Percentiles rank a stretch among this genome's conserved stretches.
These are phyloP conservation scores for Drosophila hydei DNA, from an alignment of 1,140 invertebrate species.

Conservation along the genomic window DNA sequence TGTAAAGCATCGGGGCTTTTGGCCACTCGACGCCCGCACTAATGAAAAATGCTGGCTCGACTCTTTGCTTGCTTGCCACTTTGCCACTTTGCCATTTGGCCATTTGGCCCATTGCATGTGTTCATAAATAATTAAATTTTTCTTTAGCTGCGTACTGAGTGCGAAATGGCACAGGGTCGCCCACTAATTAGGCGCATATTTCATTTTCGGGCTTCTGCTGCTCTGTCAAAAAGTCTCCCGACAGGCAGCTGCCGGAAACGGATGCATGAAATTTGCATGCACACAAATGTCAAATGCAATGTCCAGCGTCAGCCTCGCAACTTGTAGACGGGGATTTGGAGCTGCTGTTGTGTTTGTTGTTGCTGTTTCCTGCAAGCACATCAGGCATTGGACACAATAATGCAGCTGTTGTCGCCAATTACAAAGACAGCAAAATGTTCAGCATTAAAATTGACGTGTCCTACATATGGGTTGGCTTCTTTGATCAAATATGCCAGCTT, in stretches of 20 bases:
- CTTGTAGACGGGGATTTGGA: constrained; percentile 1
- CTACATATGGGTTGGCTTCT: neutral
- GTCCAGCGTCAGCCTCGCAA: neutral
- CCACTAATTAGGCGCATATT: constrained; percentile 72
- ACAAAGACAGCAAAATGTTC: constrained; percentile 28
- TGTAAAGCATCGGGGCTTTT: constrained; percentile 57
- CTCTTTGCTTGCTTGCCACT: constrained; percentile 27
- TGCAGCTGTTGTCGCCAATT: constrained; percentile 66
- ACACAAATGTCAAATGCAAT: constrained; percentile 38
- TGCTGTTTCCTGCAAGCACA: constrained; percentile 45
- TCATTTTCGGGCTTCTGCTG: constrained; percentile 37
- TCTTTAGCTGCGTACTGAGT: constrained; percentile 38
- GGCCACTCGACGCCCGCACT: constrained; percentile 51
- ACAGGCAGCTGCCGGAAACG: constrained; percentile 29
- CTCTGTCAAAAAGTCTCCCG: constrained; percentile 37
- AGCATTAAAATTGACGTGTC: constrained; percentile 22
- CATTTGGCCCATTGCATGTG: constrained; percentile 59
- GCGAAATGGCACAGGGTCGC: constrained; percentile 68
- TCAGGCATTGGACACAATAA: constrained; percentile 21
- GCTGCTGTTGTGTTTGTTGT: neutral
- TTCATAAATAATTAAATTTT: constrained; percentile 80
- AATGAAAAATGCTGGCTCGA: constrained; percentile 68
- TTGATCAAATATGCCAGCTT: constrained; percentile 10
- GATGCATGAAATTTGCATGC: constrained; percentile 66
- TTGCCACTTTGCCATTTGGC: constrained; percentile 9